These are phyloP conservation scores for Paragorgia papillata DNA, from an alignment of 92 coral and sea anemone genomes.

Conservation along the genomic window DNA sequence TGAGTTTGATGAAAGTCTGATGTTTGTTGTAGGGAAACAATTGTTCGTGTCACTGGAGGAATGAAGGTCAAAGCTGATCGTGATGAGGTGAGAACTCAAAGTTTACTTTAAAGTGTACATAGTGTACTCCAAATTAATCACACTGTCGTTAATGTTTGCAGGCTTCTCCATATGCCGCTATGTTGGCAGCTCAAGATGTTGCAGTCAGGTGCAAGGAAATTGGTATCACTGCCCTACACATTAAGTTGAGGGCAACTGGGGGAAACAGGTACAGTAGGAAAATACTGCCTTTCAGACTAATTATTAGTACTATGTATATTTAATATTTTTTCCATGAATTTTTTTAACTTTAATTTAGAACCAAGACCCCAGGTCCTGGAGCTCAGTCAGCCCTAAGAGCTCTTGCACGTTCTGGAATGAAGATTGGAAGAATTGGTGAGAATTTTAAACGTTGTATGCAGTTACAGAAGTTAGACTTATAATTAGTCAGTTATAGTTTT, in stretches of 20 bases:
- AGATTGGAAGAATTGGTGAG: conserved; percentile 98
- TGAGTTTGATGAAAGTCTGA: no score
- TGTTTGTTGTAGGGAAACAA: conserved; percentile 73
- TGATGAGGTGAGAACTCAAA: conserved; percentile 97
- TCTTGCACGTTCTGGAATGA: conserved; percentile 98
- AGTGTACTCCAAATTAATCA: no score
- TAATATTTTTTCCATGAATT: neutral
- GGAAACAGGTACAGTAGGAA: conserved; percentile 75
- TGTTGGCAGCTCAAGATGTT: conserved; percentile 99
- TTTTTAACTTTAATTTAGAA: conserved; percentile 50
- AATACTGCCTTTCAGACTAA: neutral
- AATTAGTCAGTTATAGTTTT: no score
- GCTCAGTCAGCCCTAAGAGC: conserved; percentile 99
- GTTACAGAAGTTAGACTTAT: no score
- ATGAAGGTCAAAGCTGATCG: conserved; percentile 99
- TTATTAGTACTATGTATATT: no score
- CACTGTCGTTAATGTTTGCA: no score
- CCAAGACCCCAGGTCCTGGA: conserved; percentile 99
- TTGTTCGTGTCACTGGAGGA: conserved; percentile 97
- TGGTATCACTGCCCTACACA: conserved; percentile 94
- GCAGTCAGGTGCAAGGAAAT: conserved; percentile 96
- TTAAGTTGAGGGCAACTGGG: conserved; percentile 98
- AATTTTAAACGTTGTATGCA: no score
- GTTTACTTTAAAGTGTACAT: no score
- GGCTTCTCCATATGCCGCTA: conserved; percentile 99